A percentile compares a stretch with the other conserved stretches of the same genome.
phyloP scores from a whole-genome alignment of 2,797 vertebrate species.

The Triplophysa yarkandensis region DNA sequence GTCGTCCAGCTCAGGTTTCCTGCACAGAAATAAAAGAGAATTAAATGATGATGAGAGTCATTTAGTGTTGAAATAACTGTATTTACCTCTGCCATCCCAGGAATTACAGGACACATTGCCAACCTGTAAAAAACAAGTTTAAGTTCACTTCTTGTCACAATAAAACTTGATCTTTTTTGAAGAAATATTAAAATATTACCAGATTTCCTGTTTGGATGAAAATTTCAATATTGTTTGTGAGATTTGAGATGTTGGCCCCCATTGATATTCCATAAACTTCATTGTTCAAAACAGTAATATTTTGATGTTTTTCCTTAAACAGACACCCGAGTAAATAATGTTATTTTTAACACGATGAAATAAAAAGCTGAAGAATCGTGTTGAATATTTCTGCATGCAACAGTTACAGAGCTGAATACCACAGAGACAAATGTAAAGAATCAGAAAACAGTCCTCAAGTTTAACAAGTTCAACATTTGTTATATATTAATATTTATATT shows the following conservation, averaged over 20 bases:
- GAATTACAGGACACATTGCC: slow-evolving; percentile 53
- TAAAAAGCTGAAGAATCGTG: no score
- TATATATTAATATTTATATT: no score
- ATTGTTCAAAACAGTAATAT: slow-evolving; percentile 32
- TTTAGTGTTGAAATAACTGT: neutral
- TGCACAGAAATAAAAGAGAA: slow-evolving; percentile 14
- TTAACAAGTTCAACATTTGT: no score
- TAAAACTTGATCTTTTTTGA: neutral
- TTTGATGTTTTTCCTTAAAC: slow-evolving; percentile 34
- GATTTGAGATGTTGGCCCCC: slow-evolving; percentile 54
- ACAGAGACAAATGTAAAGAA: no score
- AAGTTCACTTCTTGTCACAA: neutral
- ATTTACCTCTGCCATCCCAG: slow-evolving; percentile 60
- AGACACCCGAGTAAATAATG: neutral
- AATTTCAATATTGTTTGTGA: slow-evolving; percentile 54
- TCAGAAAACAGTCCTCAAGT: no score
- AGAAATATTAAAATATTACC: slow-evolving; percentile 53
- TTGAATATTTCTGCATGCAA: no score
- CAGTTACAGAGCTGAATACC: no score
- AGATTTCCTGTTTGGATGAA: slow-evolving; percentile 16
- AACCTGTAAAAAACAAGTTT: neutral
- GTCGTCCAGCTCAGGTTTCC: slow-evolving; percentile 51
- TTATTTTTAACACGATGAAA: no score
- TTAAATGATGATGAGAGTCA: neutral
- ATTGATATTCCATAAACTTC: slow-evolving; percentile 57